phyloP scores from a whole-genome alignment of 2,797 vertebrate species.

The Acanthis flammea region DNA sequence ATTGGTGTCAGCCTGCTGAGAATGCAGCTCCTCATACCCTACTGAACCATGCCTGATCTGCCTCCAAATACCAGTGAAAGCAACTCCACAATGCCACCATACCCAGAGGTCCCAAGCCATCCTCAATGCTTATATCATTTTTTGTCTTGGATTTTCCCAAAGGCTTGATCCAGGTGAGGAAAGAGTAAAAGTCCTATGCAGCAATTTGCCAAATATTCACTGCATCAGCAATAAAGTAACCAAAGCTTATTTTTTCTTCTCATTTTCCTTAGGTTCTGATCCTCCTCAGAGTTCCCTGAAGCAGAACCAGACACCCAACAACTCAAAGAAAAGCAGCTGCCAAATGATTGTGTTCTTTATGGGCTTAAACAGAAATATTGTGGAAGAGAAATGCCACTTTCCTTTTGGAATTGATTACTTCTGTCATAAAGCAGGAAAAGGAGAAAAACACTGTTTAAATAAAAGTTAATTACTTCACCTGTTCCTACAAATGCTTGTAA shows the following conservation, averaged over 20 bases:
- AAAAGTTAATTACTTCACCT: background rate
- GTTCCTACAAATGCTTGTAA: background rate
- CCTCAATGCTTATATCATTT: background rate
- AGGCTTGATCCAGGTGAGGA: background rate
- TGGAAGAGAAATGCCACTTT: background rate
- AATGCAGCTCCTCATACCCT: background rate
- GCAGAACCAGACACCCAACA: background rate
- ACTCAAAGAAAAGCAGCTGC: background rate
- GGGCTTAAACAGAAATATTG: background rate
- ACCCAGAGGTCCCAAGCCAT: background rate
- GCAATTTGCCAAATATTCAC: background rate
- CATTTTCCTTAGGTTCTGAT: background rate
- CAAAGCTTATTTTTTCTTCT: background rate
- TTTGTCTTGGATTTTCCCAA: background rate
- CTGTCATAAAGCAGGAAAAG: background rate
- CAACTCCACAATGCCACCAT: background rate
- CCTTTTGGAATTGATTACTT: background rate
- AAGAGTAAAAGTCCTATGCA: background rate
- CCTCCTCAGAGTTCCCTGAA: background rate
- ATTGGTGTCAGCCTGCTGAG: background rate
- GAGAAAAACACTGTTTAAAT: background rate
- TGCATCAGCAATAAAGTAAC: background rate
- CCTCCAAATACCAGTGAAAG: background rate
- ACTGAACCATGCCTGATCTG: background rate
- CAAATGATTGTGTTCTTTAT: background rate